These are phyloP conservation scores for Hyla sarda DNA, from an alignment of 2,113 vertebrate genomes.

Conservation along the genomic window DNA sequence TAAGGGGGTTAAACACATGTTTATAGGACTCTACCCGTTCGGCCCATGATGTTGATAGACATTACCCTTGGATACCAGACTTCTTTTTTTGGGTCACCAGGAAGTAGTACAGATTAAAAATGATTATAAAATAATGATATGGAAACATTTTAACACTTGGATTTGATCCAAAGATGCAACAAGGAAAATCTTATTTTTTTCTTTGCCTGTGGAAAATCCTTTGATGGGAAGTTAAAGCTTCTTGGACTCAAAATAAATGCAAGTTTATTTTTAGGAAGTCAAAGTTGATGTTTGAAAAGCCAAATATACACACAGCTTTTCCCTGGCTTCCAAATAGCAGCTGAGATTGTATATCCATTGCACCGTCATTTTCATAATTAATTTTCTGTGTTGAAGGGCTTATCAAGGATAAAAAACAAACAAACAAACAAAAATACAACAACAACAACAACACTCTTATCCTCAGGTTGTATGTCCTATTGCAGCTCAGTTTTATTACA, in stretches of 20 bases:
- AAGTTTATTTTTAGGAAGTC: constrained; percentile 1
- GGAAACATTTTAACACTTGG: background rate
- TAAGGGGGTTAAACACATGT: no score
- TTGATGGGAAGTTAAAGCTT: background rate
- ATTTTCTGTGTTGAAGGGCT: no score
- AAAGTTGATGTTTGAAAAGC: background rate
- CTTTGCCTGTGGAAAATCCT: background rate
- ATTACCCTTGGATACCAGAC: background rate
- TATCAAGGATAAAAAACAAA: no score
- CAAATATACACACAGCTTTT: background rate
- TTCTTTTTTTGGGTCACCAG: background rate
- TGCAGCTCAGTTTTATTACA: no score
- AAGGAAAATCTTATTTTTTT: background rate
- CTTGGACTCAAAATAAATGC: background rate
- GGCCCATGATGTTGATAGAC: no score
- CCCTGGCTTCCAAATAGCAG: background rate
- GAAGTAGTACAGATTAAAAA: background rate
- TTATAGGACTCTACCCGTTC: no score
- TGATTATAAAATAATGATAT: background rate
- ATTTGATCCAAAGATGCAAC: background rate
- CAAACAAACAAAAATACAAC: no score
- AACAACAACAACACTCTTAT: no score
- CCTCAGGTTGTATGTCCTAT: no score
- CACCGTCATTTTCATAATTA: background rate
- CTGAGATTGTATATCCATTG: background rate